These are phyloP conservation scores for Diplodus puntazzo DNA, from an alignment of 2,797 vertebrate species.

Conservation along the genomic window DNA sequence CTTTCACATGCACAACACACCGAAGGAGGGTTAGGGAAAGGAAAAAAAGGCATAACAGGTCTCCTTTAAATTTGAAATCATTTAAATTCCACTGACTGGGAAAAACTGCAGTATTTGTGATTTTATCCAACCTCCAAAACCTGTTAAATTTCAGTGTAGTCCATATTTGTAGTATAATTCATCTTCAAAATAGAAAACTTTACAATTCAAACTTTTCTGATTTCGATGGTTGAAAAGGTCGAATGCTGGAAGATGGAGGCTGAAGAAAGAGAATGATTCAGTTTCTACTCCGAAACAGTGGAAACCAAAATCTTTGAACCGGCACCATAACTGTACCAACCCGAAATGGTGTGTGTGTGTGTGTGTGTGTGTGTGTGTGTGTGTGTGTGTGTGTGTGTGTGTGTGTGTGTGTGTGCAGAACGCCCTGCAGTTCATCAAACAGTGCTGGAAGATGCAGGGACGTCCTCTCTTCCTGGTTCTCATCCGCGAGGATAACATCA, in stretches of 20 bases:
- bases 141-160: background rate
- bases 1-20: too few species aligned
- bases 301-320: slow-evolving; percentile 2
- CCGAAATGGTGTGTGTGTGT: slow-evolving; percentile 9
- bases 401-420: slow-evolving; percentile 84
- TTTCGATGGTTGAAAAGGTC: background rate
- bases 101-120: background rate
- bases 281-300: slow-evolving; percentile 12
- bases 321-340: background rate
- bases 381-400: slow-evolving; percentile 48
- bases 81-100: background rate
- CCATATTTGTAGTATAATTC: background rate
- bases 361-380: slow-evolving; percentile 29
- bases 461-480: slow-evolving; percentile 96
- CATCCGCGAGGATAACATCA: slow-evolving; percentile 98
- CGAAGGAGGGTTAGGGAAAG: too few species aligned
- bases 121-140: background rate
- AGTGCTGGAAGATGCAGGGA: slow-evolving; percentile 98
- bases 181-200: background rate
- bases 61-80: too few species aligned
- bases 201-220: background rate
- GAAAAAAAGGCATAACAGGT: too few species aligned
- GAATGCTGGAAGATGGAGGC: background rate
- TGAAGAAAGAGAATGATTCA: slow-evolving; percentile 14
- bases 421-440: slow-evolving; percentile 97